Conservation (phyloP, 2,113 vertebrate species). For the Rafetus swinhoei region DNA sequence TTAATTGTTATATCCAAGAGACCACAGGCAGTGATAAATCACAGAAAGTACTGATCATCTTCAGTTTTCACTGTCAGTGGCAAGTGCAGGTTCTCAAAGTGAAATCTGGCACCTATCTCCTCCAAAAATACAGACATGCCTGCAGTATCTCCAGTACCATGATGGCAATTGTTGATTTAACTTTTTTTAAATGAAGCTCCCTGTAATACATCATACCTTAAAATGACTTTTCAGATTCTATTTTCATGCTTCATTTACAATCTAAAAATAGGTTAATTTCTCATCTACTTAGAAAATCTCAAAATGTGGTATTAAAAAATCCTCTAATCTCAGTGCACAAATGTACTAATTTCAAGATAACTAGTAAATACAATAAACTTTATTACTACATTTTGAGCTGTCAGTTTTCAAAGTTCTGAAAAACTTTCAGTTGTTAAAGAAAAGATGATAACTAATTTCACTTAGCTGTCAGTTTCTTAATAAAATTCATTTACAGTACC, state of each 20-base stretch:
- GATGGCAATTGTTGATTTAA: background rate
- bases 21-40: background rate
- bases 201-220: background rate
- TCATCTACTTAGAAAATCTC: background rate
- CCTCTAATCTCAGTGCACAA: background rate
- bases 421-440: background rate
- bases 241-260: background rate
- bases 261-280: background rate
- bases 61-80: background rate
- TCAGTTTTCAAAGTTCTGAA: background rate
- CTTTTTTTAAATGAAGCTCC: background rate
- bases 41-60: background rate
- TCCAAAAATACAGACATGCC: background rate
- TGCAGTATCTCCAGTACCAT: background rate
- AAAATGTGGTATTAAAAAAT: background rate
- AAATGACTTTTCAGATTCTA: background rate
- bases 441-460: background rate
- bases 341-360: background rate
- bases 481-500: constrained; percentile 74
- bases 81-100: background rate
- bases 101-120: background rate
- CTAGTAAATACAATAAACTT: background rate
- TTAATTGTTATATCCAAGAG: background rate
- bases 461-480: background rate
- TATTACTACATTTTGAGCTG: background rate